A percentile compares a stretch with the other conserved stretches of the same genome.
phyloP scores from a whole-genome alignment of 2,113 vertebrate genomes.

The Peromyscus maniculatus region DNA sequence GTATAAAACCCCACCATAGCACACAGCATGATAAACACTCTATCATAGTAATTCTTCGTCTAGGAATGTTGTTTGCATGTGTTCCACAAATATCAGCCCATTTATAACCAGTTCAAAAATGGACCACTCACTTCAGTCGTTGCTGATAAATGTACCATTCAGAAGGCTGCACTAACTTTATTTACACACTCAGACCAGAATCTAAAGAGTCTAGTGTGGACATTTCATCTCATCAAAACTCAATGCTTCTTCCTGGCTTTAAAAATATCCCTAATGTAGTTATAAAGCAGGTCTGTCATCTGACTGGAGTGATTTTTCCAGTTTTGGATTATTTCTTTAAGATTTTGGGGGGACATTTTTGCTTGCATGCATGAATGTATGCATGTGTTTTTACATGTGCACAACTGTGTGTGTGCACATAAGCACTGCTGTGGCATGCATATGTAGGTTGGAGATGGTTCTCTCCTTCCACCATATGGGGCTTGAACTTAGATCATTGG shows the following conservation, averaged over 20 bases:
- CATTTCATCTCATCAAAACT: background rate
- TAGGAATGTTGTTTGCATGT: background rate
- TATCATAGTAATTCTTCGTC: background rate
- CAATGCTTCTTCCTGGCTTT: slow-evolving; percentile 42
- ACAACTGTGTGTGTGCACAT: background rate
- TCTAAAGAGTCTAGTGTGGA: background rate
- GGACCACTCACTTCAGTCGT: background rate
- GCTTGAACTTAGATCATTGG: background rate
- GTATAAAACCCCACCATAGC: background rate
- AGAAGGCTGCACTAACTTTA: background rate
- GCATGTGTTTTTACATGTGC: background rate
- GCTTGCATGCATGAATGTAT: background rate
- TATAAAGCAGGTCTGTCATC: background rate
- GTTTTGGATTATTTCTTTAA: background rate
- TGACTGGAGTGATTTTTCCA: background rate
- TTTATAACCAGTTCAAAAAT: background rate
- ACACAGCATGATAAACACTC: background rate
- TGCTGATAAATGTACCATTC: background rate
- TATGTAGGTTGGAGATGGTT: background rate
- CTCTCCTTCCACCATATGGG: background rate
- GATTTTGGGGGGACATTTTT: background rate
- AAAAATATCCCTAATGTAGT: background rate
- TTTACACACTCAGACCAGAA: background rate
- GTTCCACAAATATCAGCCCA: background rate
- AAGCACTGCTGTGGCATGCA: background rate